A percentile compares a stretch with the other conserved stretches of the same genome.
phyloP scores from a whole-genome alignment of 2,797 vertebrate species.

The Eulemur albifrons region DNA sequence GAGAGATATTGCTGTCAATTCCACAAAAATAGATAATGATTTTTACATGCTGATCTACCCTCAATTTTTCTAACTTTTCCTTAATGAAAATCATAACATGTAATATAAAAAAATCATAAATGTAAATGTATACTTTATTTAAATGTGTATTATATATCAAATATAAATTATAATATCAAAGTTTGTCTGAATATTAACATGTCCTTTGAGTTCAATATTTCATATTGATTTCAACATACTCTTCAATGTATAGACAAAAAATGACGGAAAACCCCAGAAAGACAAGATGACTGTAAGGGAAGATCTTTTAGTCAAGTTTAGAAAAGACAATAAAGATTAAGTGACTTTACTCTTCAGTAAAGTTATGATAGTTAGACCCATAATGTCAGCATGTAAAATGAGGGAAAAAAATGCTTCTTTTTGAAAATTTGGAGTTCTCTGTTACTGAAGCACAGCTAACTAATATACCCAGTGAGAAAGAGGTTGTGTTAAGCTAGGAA shows the following conservation, averaged over 20 bases:
- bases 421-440: background rate
- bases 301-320: background rate
- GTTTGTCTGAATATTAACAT: background rate
- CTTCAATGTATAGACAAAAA: background rate
- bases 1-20: background rate
- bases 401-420: background rate
- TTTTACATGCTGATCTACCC: background rate
- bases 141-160: background rate
- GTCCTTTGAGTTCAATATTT: background rate
- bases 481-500: background rate
- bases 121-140: background rate
- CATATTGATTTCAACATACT: background rate
- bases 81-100: background rate
- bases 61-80: background rate
- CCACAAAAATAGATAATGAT: background rate
- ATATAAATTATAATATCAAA: background rate
- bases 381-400: background rate
- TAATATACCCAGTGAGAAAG: background rate
- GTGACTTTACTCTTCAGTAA: background rate
- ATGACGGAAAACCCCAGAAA: background rate
- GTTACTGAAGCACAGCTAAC: background rate
- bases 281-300: background rate
- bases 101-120: background rate
- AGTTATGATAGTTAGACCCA: background rate
- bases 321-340: background rate